Evolutionary conservation across 2,888 invertebrate genomes (phyloP), one percentile per base, ranked within the genome.

Genomic region (Crepidodera aurea): DNA sequence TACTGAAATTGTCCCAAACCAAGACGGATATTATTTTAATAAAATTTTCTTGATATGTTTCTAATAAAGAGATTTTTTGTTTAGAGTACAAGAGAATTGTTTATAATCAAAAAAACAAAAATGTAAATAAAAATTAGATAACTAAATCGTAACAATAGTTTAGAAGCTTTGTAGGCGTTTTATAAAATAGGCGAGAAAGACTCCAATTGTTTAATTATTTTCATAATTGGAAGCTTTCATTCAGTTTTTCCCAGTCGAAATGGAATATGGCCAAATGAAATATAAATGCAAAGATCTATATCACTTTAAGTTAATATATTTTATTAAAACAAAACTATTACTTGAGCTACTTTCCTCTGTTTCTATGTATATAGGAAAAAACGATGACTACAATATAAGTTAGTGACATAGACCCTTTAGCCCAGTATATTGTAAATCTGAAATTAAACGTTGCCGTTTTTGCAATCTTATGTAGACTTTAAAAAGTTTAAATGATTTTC

Each of bases 241-340:
- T 22, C 29, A 44, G 32, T 7, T n/a, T 44, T 56, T 48, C 32
- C 37, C 25, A 46, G 37, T 56, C 13, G 19, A 56, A 56, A 56
- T 56, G 37, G 46, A 57, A 57, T 27, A 50, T 57, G 57, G 48
- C 48, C 57, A 57, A 48, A 48, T 57, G 19, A 57, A 57, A 57
- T 37, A 57, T 39, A 56, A 55, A 55, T 29, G 54, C 27, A 16
- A 46, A 44, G 12, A 19, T 12, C 12, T 39, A 46, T 29, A 40
- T 48, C 56, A 57, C 15, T 18, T 50, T 37, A 50, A 40, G 37
- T 51, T 25, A 27, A 39, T 42, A 57, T 53, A 46, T 19, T 16
- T 57, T 53, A 22, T 22, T 22, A n/a, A n/a, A n/a, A n/a, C n/a
- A n/a, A n/a, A n/a, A n/a, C n/a, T n/a, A n/a, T n/a, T n/a, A n/a